A percentile compares a stretch with the other conserved stretches of the same genome.
Evolutionary conservation across 2,797 vertebrate species (phyloP).

Genomic region (Euthynnus affinis): DNA sequence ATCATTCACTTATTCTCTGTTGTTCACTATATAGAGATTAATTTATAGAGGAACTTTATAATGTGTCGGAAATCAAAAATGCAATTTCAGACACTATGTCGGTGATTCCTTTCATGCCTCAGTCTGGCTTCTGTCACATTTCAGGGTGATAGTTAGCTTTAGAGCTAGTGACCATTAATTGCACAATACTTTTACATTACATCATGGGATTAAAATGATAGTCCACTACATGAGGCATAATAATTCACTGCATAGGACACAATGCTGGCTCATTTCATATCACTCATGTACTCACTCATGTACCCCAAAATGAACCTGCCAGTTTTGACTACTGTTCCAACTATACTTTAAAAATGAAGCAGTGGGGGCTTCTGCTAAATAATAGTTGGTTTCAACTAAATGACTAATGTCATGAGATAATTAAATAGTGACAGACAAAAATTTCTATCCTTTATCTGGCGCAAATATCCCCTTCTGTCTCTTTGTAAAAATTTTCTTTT

Average conservation of each 20-base stretch:
- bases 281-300: background rate
- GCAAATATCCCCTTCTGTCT: background rate
- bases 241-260: background rate
- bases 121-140: background rate
- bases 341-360: background rate
- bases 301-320: background rate
- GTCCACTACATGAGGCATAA: too few relatives aligned
- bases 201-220: background rate
- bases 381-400: background rate
- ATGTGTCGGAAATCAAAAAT: background rate
- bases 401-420: background rate
- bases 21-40: background rate
- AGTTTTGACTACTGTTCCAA: slow-evolving; percentile 1
- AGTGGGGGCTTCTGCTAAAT: background rate
- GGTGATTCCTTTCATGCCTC: background rate
- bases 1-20: background rate
- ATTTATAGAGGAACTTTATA: background rate
- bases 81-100: background rate
- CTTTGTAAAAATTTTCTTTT: background rate
- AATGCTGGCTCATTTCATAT: background rate
- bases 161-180: background rate
- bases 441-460: background rate
- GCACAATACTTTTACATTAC: background rate
- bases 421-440: background rate
- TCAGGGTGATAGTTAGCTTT: background rate